A percentile compares a stretch with the other conserved stretches of the same genome.
phyloP scores from a whole-genome alignment of 2,888 invertebrate species.

The Drosophila macrospina region DNA sequence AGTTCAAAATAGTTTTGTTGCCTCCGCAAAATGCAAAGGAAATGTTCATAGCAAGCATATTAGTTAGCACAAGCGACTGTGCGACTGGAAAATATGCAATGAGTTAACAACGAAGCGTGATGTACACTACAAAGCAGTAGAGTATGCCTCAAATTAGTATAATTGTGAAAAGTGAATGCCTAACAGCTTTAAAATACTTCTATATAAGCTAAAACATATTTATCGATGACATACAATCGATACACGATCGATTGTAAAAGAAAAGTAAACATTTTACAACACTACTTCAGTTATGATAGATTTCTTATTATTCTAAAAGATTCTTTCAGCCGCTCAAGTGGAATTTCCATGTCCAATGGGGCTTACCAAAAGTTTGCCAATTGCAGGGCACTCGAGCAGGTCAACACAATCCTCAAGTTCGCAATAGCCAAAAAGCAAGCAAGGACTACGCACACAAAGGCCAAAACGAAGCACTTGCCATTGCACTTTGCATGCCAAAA shows the following conservation, averaged over 20 bases:
- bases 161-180: no score
- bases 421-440: neutral
- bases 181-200: no score
- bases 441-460: slow-evolving; percentile 15
- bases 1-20: slow-evolving; percentile 37
- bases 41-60: slow-evolving; percentile 21
- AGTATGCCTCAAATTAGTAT: no score
- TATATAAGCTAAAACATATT: no score
- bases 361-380: slow-evolving; percentile 4
- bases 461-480: slow-evolving; percentile 20
- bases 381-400: slow-evolving; percentile 17
- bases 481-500: slow-evolving; percentile 72
- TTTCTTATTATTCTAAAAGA: neutral
- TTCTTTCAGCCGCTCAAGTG: neutral
- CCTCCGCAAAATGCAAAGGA: slow-evolving; percentile 14
- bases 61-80: slow-evolving; percentile 3
- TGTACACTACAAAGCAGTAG: slow-evolving; percentile 12
- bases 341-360: neutral
- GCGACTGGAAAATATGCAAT: neutral
- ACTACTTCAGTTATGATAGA: neutral
- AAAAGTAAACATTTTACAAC: neutral
- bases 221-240: no score
- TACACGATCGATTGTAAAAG: no score
- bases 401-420: slow-evolving; percentile 2
- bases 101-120: neutral